Evolutionary conservation across 1,140 invertebrate species (phyloP), one percentile per base, ranked within the genome.

Genomic region (Episyrphus balteatus): DNA sequence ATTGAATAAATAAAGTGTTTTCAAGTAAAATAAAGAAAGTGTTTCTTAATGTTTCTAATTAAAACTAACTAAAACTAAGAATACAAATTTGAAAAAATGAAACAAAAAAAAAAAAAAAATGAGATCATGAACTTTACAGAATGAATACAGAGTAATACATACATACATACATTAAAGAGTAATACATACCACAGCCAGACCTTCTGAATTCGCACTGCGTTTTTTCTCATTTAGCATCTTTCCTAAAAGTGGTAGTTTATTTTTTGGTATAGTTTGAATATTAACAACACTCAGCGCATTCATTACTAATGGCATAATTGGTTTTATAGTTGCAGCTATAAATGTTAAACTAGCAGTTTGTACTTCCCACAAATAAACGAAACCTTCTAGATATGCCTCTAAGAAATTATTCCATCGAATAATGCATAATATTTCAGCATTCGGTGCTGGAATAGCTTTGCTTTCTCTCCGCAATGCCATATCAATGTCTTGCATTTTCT

Each of bases 401-500:
- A 68, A 31, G 13, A 68, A 62, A 32, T 64, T 61, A 0, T 56
- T 53, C 66, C 66, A 68, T 37, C 59, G 58, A 12, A 67, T 61
- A 12, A 62, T 62, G 47, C 60, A 64, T 0, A 68, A 46, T 3
- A 66, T 66, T 45, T 66, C 59, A 18, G 58, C 55, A 42, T 60
- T 63, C n/a, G 63, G 62, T 1, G 54, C 31, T 0, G 63, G 63
- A 5, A 66, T 66, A 1, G 65, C 56, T 38, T 66, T 65, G 34
- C 58, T 62, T 15, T 66, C 62, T 11, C 62, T 58, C 34, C 60
- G 54, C 39, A 66, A 30, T 1, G 62, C 62, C 50, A 61, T 33
- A 21, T 65, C 62, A 26, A 66, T 64, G 30, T 66, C 62, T 51
- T 66, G 62, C 62, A 66, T 66, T 36, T 66, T 66, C 19, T 62